These are phyloP conservation scores for Anas platyrhynchos DNA, from an alignment of 2,113 vertebrate genomes.

Conservation along the genomic window DNA sequence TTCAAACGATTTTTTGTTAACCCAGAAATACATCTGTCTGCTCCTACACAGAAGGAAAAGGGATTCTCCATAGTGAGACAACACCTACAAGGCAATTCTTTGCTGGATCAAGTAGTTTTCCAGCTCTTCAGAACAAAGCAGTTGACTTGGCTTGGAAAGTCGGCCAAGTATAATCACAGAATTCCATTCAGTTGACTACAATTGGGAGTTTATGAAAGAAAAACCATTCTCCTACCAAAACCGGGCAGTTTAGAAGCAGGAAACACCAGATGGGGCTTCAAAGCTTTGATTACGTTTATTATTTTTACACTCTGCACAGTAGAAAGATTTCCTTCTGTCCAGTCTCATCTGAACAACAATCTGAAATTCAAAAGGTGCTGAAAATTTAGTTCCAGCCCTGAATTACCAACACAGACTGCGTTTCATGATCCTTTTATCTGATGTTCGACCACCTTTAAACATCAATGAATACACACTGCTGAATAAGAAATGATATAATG, in stretches of 20 bases:
- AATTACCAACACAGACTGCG: not conserved
- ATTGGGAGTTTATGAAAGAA: slow-evolving; percentile 41
- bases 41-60: not conserved
- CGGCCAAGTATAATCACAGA: not conserved
- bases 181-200: slow-evolving; percentile 46
- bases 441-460: not conserved
- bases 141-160: slow-evolving; percentile 11
- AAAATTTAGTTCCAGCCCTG: not conserved
- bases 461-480: not conserved
- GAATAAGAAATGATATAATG: not conserved
- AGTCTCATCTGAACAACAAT: not conserved
- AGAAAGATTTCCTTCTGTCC: not conserved
- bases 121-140: slow-evolving; percentile 33
- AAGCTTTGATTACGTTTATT: not conserved
- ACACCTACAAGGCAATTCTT: slow-evolving; percentile 19
- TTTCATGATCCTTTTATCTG: not conserved
- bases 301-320: not conserved
- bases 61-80: not conserved
- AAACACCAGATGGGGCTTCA: slow-evolving; percentile 40
- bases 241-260: not conserved
- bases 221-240: not conserved
- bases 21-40: slow-evolving; percentile 16
- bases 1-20: not conserved
- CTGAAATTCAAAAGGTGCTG: not conserved
- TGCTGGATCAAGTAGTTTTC: slow-evolving; percentile 34